These are phyloP conservation scores for Anneissia japonica DNA, from an alignment of 35 echinoderm and acorn worm genomes.

Conservation along the genomic window DNA sequence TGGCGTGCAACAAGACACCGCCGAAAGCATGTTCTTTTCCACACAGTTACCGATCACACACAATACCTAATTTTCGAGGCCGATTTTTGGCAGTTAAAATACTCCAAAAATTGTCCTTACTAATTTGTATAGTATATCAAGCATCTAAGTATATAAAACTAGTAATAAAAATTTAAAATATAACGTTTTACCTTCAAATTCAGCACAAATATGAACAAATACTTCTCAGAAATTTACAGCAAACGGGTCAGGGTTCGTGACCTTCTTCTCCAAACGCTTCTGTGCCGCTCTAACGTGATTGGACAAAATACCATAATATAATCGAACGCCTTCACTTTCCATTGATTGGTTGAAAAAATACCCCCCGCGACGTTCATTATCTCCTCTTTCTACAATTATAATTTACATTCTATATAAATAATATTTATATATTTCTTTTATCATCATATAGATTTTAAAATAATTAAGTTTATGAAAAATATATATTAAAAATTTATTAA, in stretches of 20 bases:
- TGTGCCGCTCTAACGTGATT: not conserved
- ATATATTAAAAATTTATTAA: not conserved
- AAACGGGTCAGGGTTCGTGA: slow-evolving; percentile 1
- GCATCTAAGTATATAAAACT: not conserved
- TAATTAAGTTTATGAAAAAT: not conserved
- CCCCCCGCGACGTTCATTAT: not conserved
- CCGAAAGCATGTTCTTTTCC: not conserved
- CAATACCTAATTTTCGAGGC: not conserved
- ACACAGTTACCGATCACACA: not conserved
- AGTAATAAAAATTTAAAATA: not conserved
- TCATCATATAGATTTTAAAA: not conserved
- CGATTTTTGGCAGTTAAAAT: not conserved
- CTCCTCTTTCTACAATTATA: not conserved
- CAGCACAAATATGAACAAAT: not conserved
- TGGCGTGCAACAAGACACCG: not conserved
- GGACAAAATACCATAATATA: not conserved
- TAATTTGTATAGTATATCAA: not conserved
- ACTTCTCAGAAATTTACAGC: not conserved
- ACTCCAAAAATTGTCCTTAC: not conserved
- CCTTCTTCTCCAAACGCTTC: not conserved
- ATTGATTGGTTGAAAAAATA: not conserved
- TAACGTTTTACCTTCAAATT: not conserved
- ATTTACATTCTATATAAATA: not conserved
- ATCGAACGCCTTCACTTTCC: not conserved
- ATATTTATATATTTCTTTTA: not conserved